Percentiles rank a stretch among this genome's conserved stretches.
These are phyloP conservation scores for Polyommatus iphigenia DNA, from an alignment of 2,888 invertebrate species.

Conservation along the genomic window DNA sequence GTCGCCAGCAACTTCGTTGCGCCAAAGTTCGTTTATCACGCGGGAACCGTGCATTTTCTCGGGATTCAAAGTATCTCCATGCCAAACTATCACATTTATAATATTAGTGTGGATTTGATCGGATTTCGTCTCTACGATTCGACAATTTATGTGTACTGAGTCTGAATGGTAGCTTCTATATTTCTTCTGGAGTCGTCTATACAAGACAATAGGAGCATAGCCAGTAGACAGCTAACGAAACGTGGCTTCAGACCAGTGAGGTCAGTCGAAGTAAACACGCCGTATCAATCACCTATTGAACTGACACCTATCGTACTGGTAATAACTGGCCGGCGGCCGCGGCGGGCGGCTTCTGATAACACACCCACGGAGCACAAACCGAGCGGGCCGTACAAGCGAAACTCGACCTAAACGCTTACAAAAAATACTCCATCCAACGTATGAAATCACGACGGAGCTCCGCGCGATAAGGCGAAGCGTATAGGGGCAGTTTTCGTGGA, in stretches of 20 bases:
- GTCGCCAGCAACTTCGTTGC: too few species aligned
- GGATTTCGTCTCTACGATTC: background rate
- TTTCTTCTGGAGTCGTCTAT: background rate
- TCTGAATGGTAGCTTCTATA: background rate
- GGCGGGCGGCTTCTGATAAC: slow-evolving; percentile 75
- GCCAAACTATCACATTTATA: too few species aligned
- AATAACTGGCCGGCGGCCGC: slow-evolving; percentile 78
- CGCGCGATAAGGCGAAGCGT: background rate
- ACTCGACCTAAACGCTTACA: slow-evolving; percentile 40
- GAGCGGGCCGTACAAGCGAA: slow-evolving; percentile 38
- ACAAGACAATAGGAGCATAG: background rate
- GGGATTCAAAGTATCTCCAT: too few species aligned
- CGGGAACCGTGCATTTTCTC: too few species aligned
- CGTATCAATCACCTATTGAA: slow-evolving; percentile 81
- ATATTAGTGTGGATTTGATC: background rate
- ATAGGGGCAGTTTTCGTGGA: slow-evolving; percentile 31
- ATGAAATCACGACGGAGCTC: background rate
- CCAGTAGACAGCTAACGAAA: background rate
- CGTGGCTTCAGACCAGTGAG: slow-evolving; percentile 56
- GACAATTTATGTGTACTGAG: too few species aligned
- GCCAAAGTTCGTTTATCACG: too few species aligned
- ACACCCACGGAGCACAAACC: slow-evolving; percentile 47
- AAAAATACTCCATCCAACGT: slow-evolving; percentile 20
- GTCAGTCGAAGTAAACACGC: slow-evolving; percentile 67
- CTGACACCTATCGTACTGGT: slow-evolving; percentile 79